Evolutionary conservation across 2,888 invertebrate genomes (phyloP), one percentile per base, ranked within the genome.

Genomic region (Agriopis marginaria): DNA sequence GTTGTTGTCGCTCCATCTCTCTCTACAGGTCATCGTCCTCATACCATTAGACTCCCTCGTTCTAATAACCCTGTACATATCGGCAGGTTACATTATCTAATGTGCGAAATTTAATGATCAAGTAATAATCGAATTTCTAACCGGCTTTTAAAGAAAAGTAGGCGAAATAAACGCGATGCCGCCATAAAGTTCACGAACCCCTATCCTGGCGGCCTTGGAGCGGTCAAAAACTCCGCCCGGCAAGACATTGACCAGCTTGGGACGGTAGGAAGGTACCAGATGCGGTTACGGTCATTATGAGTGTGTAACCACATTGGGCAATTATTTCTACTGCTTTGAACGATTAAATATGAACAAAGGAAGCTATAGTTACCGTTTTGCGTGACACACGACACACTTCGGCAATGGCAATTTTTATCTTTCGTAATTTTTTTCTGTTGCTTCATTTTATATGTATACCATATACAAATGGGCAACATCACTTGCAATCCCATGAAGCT

Each of bases 1-100:
- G 85, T 92, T 94, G 93, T 94, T 94, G 93, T 94, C 89, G 86
- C 80, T 92, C 93, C 77, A 85, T 93, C 94, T 91, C 93, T 87
- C 90, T 90, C 93, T 90, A 76, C 84, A 78, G 94, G 93, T 93
- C 94, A 93, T 91, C 88, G 93, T 86, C 92, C 92, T 84, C 83
- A 80, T 84, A 84, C 81, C 83, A 84, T 87, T 84, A 87, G 81
- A 83, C 88, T 91, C 91, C 90, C 90, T 88, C 88, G 88, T 89
- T 89, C 89, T 89, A 91, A 90, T 91, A 92, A 91, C 90, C 89
- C 92, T 85, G 84, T 86, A 80, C 82, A 85, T 89, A 88, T 85
- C 85, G 83, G 79, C 84, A 79, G 81, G 79, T 82, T 79, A 64
- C 68, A 70, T 60, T 63, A 64, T 61, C 64, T 66, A 67, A 66